Evolutionary conservation across 2,888 invertebrate genomes (phyloP).

Genomic region (Acrocyrtus sp.): DNA sequence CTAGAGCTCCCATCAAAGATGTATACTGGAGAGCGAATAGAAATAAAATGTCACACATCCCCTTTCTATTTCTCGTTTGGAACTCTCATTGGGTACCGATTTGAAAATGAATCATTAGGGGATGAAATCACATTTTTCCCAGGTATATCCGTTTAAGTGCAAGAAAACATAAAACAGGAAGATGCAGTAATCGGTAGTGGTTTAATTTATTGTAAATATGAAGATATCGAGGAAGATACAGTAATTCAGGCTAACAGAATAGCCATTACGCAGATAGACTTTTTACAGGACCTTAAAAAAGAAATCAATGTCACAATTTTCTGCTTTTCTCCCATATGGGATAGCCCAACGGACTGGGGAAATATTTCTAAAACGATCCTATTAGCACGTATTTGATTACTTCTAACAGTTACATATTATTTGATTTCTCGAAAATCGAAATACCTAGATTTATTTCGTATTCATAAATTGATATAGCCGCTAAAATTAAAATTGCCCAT

Average conservation of each 20-base stretch:
- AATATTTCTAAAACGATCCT: slow-evolving; percentile 23
- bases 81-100: slow-evolving; percentile 11
- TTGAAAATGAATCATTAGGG: not conserved
- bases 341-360: slow-evolving; percentile 33
- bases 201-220: not conserved
- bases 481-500: no score
- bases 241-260: not conserved
- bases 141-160: no score
- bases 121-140: not conserved
- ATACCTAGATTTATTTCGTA: no score
- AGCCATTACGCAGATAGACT: not conserved
- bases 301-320: slow-evolving; percentile 9
- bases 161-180: not conserved
- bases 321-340: slow-evolving; percentile 39
- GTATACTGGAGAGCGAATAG: not conserved
- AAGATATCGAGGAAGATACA: slow-evolving; percentile 3
- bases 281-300: not conserved
- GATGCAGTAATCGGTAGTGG: no score
- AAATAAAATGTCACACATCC: slow-evolving; percentile 9
- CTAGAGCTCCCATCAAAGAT: not conserved
- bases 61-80: slow-evolving; percentile 25
- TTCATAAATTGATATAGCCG: no score
- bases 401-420: no score
- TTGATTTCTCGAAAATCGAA: no score
- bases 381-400: no score